A percentile compares a stretch with the other conserved stretches of the same genome.
These are phyloP conservation scores for Acrossocheilus fasciatus DNA, from an alignment of 2,797 vertebrate species.

Conservation along the genomic window DNA sequence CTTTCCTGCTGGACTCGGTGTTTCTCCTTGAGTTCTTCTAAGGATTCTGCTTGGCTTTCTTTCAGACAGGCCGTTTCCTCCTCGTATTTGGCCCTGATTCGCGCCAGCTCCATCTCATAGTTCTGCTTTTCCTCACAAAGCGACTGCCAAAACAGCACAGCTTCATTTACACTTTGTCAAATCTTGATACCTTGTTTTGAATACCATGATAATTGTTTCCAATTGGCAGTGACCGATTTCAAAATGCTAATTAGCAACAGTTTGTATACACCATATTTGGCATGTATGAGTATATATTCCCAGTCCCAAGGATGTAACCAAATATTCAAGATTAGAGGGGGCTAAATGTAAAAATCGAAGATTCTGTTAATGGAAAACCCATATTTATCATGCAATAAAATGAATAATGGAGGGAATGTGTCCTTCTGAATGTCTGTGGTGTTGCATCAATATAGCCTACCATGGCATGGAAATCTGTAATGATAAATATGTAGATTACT, in stretches of 20 bases:
- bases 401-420: neutral
- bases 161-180: conserved; percentile 28
- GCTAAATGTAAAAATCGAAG: neutral
- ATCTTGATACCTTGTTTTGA: neutral
- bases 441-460: neutral
- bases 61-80: conserved; percentile 88
- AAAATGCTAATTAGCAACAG: neutral
- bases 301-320: neutral
- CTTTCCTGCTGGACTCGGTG: conserved; percentile 87
- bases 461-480: neutral
- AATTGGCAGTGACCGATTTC: neutral
- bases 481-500: neutral
- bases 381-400: neutral
- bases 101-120: conserved; percentile 92
- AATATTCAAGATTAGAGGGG: neutral
- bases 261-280: neutral
- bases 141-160: conserved; percentile 74
- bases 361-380: neutral
- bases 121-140: conserved; percentile 92
- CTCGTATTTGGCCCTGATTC: conserved; percentile 86
- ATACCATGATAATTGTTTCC: conserved; percentile 19
- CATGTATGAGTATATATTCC: neutral
- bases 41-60: conserved; percentile 87
- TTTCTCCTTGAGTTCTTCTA: conserved; percentile 92
- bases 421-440: neutral